phyloP scores from a whole-genome alignment of 2,888 invertebrate species.

The Dendrolimus houi region DNA sequence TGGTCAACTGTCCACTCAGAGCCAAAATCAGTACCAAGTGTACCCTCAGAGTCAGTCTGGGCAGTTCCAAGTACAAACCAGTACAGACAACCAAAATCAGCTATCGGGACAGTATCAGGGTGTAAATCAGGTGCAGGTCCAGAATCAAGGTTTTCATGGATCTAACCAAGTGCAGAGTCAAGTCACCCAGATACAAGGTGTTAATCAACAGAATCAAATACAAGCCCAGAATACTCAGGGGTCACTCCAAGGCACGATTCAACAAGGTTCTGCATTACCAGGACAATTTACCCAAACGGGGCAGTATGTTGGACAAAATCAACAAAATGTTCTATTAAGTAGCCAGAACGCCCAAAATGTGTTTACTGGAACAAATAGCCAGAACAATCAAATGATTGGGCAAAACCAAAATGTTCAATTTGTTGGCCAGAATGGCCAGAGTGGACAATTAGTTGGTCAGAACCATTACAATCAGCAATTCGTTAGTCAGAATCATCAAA shows the following conservation, averaged over 20 bases:
- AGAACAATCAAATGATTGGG: not conserved
- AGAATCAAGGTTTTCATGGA: not conserved
- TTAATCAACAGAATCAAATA: constrained; percentile 8
- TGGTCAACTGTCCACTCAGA: constrained; percentile 18
- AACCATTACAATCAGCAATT: constrained; percentile 1
- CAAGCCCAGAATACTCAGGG: constrained; percentile 3
- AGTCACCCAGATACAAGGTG: constrained; percentile 6
- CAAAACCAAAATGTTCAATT: constrained; percentile 1
- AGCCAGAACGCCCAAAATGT: not conserved
- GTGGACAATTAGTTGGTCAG: constrained; percentile 1
- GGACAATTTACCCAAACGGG: not conserved
- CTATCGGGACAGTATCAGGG: not conserved
- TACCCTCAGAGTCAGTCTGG: constrained; percentile 16
- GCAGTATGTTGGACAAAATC: not conserved
- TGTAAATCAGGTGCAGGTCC: not conserved
- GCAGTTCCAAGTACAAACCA: constrained; percentile 14
- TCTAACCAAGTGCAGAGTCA: constrained; percentile 14
- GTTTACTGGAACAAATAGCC: not conserved
- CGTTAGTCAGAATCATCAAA: constrained; percentile 11
- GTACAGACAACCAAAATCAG: not conserved
- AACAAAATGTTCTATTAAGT: not conserved
- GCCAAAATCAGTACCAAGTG: constrained; percentile 22
- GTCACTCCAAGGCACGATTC: not conserved
- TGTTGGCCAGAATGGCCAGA: not conserved
- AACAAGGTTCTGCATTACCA: not conserved